These are phyloP conservation scores for Trachelus stipa DNA, from an alignment of 2,888 invertebrate genomes.

Conservation along the genomic window DNA sequence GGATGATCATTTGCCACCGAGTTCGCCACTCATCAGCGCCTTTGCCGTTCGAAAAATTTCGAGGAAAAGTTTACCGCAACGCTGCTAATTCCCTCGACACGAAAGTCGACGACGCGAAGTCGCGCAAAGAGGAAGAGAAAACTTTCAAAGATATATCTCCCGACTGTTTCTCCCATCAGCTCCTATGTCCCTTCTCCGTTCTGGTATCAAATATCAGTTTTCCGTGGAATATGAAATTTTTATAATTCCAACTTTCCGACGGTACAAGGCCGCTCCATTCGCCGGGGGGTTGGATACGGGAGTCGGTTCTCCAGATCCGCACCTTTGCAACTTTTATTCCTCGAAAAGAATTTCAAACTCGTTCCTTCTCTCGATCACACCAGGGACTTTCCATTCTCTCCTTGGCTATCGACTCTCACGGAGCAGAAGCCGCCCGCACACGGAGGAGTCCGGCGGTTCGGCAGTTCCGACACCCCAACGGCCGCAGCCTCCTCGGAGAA, in stretches of 20 bases:
- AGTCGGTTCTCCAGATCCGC: neutral
- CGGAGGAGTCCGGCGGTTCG: too few relatives aligned
- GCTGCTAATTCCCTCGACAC: neutral
- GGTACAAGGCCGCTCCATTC: slow-evolving; percentile 17
- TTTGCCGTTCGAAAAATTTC: too few relatives aligned
- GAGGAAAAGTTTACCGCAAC: slow-evolving; percentile 16
- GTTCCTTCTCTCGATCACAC: slow-evolving; percentile 33
- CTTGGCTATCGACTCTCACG: too few relatives aligned
- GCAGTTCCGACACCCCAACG: slow-evolving; percentile 11
- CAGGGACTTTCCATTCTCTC: slow-evolving; percentile 18
- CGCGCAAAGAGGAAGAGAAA: neutral
- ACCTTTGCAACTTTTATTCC: slow-evolving; percentile 38
- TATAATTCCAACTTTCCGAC: slow-evolving; percentile 53
- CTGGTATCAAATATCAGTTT: slow-evolving; percentile 1
- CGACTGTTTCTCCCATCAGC: neutral
- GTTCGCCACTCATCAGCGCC: too few relatives aligned
- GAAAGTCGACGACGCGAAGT: neutral
- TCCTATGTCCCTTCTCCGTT: neutral
- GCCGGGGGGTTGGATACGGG: slow-evolving; percentile 1
- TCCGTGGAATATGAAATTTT: slow-evolving; percentile 50
- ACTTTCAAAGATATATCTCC: neutral
- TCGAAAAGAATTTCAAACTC: slow-evolving; percentile 50
- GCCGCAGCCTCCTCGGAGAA: slow-evolving; percentile 47
- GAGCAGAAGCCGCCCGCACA: too few relatives aligned
- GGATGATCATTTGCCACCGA: too few relatives aligned